Evolutionary conservation across 2,113 vertebrate species (phyloP), one percentile per base, ranked within the genome.

Genomic region (Gasterosteus nipponicus): DNA sequence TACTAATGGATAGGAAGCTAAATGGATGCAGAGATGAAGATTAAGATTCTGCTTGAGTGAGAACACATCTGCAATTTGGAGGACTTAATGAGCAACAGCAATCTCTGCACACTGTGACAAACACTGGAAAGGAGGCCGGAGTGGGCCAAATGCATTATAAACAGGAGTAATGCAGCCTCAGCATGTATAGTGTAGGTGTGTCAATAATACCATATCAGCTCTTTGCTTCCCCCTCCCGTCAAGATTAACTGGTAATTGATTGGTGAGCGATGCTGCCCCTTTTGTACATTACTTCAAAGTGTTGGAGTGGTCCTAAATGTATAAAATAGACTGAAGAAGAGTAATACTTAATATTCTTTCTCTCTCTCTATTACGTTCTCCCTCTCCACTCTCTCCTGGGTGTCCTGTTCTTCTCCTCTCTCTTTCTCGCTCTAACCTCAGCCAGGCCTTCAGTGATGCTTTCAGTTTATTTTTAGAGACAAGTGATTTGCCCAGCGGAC

Each of bases 391-490:
- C 62, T 72, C 49, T 70, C 67, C 46, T 57, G 56, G 56, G 56
- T 57, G 14, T 57, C 56, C 14, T 38, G 35, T 38, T 78, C 41
- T 38, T 38, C 35, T 38, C 49, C 73, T 78, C 82, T 65, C 58
- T 35, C 63, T 31, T 29, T 47, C 59, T 47, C 47, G 66, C 73
- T 64, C 53, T 69, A 78, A 72, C 79, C 57, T 73, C 64, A 4
- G 49, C 4, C 51, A 15, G 58, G 69, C 53, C 49, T 82, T 61
- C 51, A 59, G 70, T 39, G 12, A 68, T 7, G 38, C 22, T 53
- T 79, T 68, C 18, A 47, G 75, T 63, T 81, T 77, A 81, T 86
- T 82, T 84, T 74, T 64, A 68, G 72, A 82, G 70, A 75, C 73
- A 68, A 75, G 78, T 58, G 73, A 86, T 87, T 88, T 72, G 67